Percentiles rank a stretch among this genome's conserved stretches.
Conservation (phyloP, 1,140 invertebrate genomes). For the Lasioglossum baleicum region DNA sequence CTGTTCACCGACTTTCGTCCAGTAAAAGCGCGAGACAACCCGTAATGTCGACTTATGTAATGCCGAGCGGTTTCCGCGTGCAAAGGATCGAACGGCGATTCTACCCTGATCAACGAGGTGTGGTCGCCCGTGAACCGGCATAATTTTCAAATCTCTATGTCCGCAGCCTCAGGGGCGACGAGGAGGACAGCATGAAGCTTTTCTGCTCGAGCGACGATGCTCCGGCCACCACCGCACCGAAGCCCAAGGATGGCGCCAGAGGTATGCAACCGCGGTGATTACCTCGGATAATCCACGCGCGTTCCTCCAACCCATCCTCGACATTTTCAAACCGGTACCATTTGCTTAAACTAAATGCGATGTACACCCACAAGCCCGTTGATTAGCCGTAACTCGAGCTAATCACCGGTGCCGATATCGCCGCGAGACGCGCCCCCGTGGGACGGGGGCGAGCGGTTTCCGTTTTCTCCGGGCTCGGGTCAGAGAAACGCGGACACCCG, state of each 20-base stretch:
- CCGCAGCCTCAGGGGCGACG: conserved; percentile 44
- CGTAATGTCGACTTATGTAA: conserved; percentile 8
- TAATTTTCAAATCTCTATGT: conserved; percentile 45
- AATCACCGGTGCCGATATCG: conserved; percentile 3
- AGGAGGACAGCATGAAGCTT: conserved; percentile 54
- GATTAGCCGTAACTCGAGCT: conserved; percentile 29
- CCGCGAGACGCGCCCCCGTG: neutral
- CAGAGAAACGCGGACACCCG: too few relatives aligned
- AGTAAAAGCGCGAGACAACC: neutral
- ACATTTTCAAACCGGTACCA: neutral
- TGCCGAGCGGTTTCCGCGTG: neutral
- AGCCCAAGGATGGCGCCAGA: conserved; percentile 15
- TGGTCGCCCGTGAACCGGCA: neutral
- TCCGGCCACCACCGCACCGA: conserved; percentile 11
- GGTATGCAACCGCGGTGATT: neutral
- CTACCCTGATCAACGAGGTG: conserved; percentile 4
- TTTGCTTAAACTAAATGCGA: conserved; percentile 15
- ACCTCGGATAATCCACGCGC: neutral
- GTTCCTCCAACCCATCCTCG: too few relatives aligned
- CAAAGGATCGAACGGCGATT: neutral
- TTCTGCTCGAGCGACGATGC: conserved; percentile 38
- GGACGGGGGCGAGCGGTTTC: neutral
- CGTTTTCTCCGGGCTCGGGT: neutral
- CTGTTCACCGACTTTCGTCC: neutral
- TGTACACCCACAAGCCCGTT: neutral